A percentile compares a stretch with the other conserved stretches of the same genome.
These are phyloP conservation scores for Chloropsis hardwickii DNA, from an alignment of 2,113 vertebrate species.

Conservation along the genomic window DNA sequence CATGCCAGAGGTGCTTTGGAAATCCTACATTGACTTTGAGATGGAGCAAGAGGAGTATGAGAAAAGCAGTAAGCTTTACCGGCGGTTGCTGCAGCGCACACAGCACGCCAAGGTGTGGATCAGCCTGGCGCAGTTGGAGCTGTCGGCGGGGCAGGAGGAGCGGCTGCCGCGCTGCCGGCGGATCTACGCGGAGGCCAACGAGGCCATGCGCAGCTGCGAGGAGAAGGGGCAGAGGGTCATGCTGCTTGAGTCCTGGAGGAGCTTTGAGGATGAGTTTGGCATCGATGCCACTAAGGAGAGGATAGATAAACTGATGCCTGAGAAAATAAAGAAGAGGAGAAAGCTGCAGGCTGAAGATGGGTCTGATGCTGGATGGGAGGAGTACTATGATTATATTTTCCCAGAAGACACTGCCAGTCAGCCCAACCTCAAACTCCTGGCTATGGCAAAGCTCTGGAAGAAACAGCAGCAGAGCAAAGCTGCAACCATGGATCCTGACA, in stretches of 20 bases:
- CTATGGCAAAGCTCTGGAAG: slow-evolving; percentile 99
- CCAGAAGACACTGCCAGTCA: slow-evolving; percentile 96
- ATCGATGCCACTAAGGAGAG: slow-evolving; percentile 75
- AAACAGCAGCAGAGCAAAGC: slow-evolving; percentile 78
- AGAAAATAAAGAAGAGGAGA: slow-evolving; percentile 98
- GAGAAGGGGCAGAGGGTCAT: slow-evolving; percentile 97
- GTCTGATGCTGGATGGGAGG: slow-evolving; percentile 98
- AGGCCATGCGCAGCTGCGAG: slow-evolving; percentile 88
- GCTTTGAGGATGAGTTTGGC: slow-evolving; percentile 89
- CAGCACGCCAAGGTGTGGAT: slow-evolving; percentile 99
- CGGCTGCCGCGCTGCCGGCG: slow-evolving; percentile 83
- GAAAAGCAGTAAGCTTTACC: slow-evolving; percentile 89
- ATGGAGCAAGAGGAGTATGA: slow-evolving; percentile 96
- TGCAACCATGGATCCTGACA: slow-evolving; percentile 60
- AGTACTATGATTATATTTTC: slow-evolving; percentile 98
- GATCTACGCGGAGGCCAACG: slow-evolving; percentile 94
- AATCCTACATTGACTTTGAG: slow-evolving; percentile 98
- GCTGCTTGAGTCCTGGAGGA: slow-evolving; percentile 92
- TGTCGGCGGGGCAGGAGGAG: slow-evolving; percentile 80
- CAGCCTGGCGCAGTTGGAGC: slow-evolving; percentile 93
- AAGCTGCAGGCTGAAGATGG: slow-evolving; percentile 95
- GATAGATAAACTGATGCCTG: slow-evolving; percentile 91
- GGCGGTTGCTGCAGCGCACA: slow-evolving; percentile 87
- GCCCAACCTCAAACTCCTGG: slow-evolving; percentile 94
- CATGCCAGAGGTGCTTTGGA: slow-evolving; percentile 99